These are phyloP conservation scores for Schrankia costaestrigalis DNA, from an alignment of 2,888 invertebrate genomes.

Conservation along the genomic window DNA sequence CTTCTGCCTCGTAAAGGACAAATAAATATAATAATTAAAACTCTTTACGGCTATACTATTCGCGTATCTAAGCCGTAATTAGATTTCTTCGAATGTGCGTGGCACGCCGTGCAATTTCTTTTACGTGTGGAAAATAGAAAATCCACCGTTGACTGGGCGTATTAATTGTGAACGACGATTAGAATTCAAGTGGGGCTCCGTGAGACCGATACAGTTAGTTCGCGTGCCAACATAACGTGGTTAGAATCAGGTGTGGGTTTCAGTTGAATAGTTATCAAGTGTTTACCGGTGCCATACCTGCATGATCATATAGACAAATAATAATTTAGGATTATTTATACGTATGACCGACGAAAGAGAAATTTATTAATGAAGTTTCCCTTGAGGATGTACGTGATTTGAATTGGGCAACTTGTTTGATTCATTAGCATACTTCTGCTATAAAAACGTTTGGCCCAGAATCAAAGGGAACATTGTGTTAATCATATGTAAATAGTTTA, in stretches of 20 bases:
- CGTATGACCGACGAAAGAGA: conserved; percentile 51
- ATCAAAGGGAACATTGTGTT: conserved; percentile 1
- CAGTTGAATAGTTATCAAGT: conserved; percentile 49
- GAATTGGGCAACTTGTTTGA: conserved; percentile 6
- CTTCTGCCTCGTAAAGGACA: too few species aligned
- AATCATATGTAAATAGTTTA: conserved; percentile 1
- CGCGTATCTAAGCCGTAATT: conserved; percentile 48
- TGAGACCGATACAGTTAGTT: conserved; percentile 73
- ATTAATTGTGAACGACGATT: conserved; percentile 74
- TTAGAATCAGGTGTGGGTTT: conserved; percentile 59
- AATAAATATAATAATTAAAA: conserved; percentile 6
- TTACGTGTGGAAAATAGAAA: conserved; percentile 81
- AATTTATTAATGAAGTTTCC: conserved; percentile 54
- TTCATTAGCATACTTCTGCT: conserved; percentile 4
- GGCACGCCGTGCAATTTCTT: conserved; percentile 72
- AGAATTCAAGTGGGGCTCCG: conserved; percentile 68
- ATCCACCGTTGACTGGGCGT: conserved; percentile 77
- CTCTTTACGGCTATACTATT: conserved; percentile 11
- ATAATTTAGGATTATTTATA: conserved; percentile 43
- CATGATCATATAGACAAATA: conserved; percentile 48
- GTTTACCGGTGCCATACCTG: conserved; percentile 33
- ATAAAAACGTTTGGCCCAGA: neutral
- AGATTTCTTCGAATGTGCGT: conserved; percentile 68
- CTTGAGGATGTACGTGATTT: conserved; percentile 16
- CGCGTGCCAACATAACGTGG: conserved; percentile 69